Conservation (phyloP, 2,113 vertebrate species). For the Delphinus delphis region DNA sequence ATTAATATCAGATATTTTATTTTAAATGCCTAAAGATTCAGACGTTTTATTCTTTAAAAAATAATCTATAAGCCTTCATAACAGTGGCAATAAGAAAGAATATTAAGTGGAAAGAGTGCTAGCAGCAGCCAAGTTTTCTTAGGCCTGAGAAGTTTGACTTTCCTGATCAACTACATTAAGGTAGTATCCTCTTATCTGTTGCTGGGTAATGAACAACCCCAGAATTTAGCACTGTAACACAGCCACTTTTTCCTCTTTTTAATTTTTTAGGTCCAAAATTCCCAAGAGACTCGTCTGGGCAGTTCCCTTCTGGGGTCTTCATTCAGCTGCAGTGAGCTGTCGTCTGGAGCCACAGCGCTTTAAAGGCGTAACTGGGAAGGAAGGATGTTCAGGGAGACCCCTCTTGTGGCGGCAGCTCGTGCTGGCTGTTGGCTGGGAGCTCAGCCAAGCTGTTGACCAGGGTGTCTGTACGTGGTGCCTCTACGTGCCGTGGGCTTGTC, state of each 20-base stretch:
- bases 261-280: background rate
- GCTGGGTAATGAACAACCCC: background rate
- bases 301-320: background rate
- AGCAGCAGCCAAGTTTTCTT: background rate
- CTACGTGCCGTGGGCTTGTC: background rate
- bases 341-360: background rate
- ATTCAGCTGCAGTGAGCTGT: background rate
- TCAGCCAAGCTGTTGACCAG: background rate
- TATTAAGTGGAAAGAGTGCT: background rate
- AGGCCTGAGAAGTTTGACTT: background rate
- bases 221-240: background rate
- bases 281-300: background rate
- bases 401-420: background rate
- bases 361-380: background rate
- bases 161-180: background rate
- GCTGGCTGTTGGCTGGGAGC: background rate
- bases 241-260: background rate
- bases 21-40: constrained; percentile 9
- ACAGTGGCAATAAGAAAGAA: background rate
- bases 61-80: background rate
- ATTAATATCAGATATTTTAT: background rate
- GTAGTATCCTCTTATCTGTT: background rate
- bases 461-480: background rate
- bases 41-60: constrained; percentile 39
- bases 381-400: background rate